Evolutionary conservation across 1,140 invertebrate genomes (phyloP), one percentile per base, ranked within the genome.

Genomic region (Geopemphigus sp.): DNA sequence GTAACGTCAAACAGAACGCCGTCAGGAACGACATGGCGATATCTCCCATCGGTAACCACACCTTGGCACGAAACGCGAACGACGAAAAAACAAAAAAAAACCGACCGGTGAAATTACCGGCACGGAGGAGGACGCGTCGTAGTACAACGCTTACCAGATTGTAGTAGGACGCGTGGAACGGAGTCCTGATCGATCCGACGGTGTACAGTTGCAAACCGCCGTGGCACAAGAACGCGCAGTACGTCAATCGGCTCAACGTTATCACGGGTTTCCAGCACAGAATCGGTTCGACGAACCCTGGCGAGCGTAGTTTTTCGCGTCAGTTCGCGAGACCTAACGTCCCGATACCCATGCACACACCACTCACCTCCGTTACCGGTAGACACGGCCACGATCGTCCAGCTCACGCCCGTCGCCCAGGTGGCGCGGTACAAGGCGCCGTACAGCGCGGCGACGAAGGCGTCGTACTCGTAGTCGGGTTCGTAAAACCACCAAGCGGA

Each of bases 211-310:
- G 89, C 3, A 92, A 86, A 29, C 91, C 85, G 4, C 90, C 90
- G 83, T 92, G 91, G 11, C 91, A 88, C 45, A 92, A 87, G 84
- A 91, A 92, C 66, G 91, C 91, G 80, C 90, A 90, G 83, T 91
- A 92, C n/a, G 90, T 90, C 72, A 92, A 85, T 81, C 90, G 87
- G 78, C 90, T 89, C 56, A 92, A 85, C 24, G 90, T 89, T 5
- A 89, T 87, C 73, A 91, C 88, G 82, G 89, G 88, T 83, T 88
- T 86, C 90, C 90, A 91, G 2, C 87, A 89, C 26, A 92, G 85
- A 81, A 92, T 86, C 82, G 88, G 90, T 57, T 88, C 88, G 19
- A 91, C 82, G 15, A 88, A 84, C 72, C 89, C 90, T 87, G 81
- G n/a, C n/a, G n/a, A n/a, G n/a, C n/a, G n/a, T n/a, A n/a, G n/a